Evolutionary conservation across 2,888 invertebrate genomes (phyloP), one percentile per base, ranked within the genome.

Genomic region (Calliopum simillimum): DNA sequence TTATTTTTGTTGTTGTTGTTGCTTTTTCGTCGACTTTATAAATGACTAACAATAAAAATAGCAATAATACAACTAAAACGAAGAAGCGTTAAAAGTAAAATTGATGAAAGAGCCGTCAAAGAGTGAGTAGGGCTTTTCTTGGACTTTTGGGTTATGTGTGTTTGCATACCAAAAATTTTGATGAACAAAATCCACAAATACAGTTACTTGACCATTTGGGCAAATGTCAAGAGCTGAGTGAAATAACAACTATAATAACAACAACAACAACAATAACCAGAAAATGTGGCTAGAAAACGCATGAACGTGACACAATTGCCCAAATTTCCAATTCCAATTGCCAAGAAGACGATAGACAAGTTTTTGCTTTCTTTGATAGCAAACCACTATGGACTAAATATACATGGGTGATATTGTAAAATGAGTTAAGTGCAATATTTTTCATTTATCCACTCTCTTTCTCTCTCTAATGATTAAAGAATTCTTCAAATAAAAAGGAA

Each of bases 171-270:
- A 33, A 33, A n/a, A n/a, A n/a, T 1, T 33, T 33, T 33, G 33
- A 33, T 33, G 33, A 8, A 33, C 33, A 33, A 33, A 33, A 8
- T 33, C 33, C 33, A 33, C 33, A n/a, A n/a, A n/a, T n/a, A n/a
- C n/a, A 33, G 33, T 33, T 33, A 33, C 33, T 33, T 33, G 33
- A 8, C 33, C 33, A 33, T 14, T 8, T 41, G 33, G 33, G n/a
- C 33, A 47, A 41, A 59, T n/a, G 6, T 16, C 33, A 14, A 59
- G 2, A 47, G 23, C 49, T 14, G 21, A 65, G 41, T 41, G 53
- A 19, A 65, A 53, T 55, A 23, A 47, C 66, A 56, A 53, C 66
- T n/a, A n/a, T n/a, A n/a, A n/a, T n/a, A 12, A 46, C 46, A 56
- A 44, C 46, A 21, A 19, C 66, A 23, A 19, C 61, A 21, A 51